These are phyloP conservation scores for Arnoldichthys spilopterus DNA, from an alignment of 2,797 vertebrate species.

Conservation along the genomic window DNA sequence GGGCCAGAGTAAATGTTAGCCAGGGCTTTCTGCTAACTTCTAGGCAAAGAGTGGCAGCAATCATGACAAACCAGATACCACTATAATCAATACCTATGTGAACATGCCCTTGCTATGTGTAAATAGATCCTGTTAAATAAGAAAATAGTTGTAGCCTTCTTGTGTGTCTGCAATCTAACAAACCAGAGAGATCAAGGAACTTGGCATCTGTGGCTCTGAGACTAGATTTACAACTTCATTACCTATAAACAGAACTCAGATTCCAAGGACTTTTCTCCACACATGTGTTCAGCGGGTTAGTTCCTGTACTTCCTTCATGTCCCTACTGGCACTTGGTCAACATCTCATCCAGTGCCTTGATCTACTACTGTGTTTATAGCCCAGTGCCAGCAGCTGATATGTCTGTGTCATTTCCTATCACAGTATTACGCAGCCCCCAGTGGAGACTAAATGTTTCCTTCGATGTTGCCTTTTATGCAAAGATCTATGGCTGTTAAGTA, in stretches of 20 bases:
- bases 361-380: conserved; percentile 64
- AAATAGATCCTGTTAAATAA: background rate
- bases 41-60: background rate
- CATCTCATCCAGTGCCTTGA: conserved; percentile 66
- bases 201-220: background rate
- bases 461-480: conserved; percentile 43
- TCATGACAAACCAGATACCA: background rate
- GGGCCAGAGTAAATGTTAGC: background rate
- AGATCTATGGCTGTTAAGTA: conserved; percentile 51
- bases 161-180: background rate
- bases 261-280: conserved; percentile 48
- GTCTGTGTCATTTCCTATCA: conserved; percentile 51
- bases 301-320: conserved; percentile 59
- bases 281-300: conserved; percentile 45
- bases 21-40: background rate
- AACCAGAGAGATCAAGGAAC: background rate
- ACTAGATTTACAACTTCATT: conserved; percentile 54
- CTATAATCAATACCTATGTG: background rate
- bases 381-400: conserved; percentile 64
- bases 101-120: background rate
- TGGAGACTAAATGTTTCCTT: conserved; percentile 40
- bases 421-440: conserved; percentile 52
- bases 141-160: background rate
- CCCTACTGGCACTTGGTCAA: conserved; percentile 59
- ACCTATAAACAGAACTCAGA: conserved; percentile 49